Base-by-base conservation (phyloP, 2,888 invertebrate species). In the Antitype chi region DNA sequence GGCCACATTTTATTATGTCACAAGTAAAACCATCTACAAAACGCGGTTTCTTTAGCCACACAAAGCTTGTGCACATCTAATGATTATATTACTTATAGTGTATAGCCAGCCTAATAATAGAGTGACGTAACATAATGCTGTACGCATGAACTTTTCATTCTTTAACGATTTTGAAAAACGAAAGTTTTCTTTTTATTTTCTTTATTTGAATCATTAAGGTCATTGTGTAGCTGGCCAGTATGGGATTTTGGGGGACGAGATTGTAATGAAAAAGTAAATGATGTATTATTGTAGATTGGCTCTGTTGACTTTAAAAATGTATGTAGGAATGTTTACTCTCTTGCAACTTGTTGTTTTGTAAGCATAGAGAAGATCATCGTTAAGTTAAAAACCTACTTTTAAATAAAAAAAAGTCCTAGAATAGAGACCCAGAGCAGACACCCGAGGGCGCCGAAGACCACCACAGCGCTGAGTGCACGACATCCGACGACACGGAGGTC, bases 111-210 rank as follows among this genome's bases (percentile, higher is more conserved):
- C 70, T 85, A 75, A 84, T 88, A 85, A 80, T 76, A 66, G 74
- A 52, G 62, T 87, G 81, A 88, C 76, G 78, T 87, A 78, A 52
- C 73, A 28, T 80, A 81, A 78, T 77, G 80, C 6, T 43, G 25
- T n/a, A 53, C 78, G 83, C 73, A 64, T 79, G 57, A 76, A 83
- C 74, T 80, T 79, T 88, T 81, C 77, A 80, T 85, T 81, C 74
- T 74, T 62, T 66, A 82, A 60, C 71, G 70, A 80, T 88, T 87
- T 82, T 74, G 70, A 80, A 78, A 85, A 87, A 78, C 62, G 80
- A 87, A 87, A 79, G 78, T 85, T 60, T 57, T 78, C 38, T 49
- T 78, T 43, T 25, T n/a, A 38, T 82, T 59, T 75, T 72, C 62
- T 80, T 70, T 60, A 23, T 59, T 53, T 52, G 52, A 57, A 71